Evolutionary conservation across 2,888 invertebrate species (phyloP).

Genomic region (Mechanitis messenoides): DNA sequence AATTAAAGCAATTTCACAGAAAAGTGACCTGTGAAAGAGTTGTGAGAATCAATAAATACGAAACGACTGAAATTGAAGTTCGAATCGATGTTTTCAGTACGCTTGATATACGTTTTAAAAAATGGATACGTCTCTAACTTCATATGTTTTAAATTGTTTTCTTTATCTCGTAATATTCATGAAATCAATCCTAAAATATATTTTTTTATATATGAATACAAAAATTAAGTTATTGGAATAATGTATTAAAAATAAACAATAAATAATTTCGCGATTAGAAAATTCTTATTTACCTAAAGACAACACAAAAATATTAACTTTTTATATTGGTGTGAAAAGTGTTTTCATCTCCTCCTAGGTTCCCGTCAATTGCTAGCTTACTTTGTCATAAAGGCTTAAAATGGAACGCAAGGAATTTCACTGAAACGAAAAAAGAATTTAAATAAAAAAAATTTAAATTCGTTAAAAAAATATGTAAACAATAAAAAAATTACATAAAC

Average conservation of each 20-base stretch:
- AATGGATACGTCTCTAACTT: not conserved
- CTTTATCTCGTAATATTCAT: too few relatives aligned
- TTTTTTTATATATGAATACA: too few relatives aligned
- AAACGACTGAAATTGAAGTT: not conserved
- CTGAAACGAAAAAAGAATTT: slow-evolving; percentile 8
- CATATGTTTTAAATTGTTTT: not conserved
- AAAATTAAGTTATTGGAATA: not conserved
- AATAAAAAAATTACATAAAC: not conserved
- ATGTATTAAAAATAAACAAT: slow-evolving; percentile 1
- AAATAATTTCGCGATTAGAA: too few relatives aligned
- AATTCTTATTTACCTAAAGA: not conserved
- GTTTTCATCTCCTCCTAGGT: slow-evolving; percentile 2
- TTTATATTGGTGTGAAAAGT: slow-evolving; percentile 7
- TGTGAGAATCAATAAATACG: slow-evolving; percentile 5
- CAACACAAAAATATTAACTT: slow-evolving; percentile 3
- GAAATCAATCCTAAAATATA: too few relatives aligned
- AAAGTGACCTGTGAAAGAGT: slow-evolving; percentile 12
- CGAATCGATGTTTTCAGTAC: not conserved
- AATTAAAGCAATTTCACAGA: slow-evolving; percentile 25
- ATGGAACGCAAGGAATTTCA: not conserved
- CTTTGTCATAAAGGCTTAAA: slow-evolving; percentile 16
- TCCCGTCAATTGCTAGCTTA: slow-evolving; percentile 7
- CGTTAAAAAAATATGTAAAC: not conserved
- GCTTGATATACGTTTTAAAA: too few relatives aligned
- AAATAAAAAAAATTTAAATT: slow-evolving; percentile 7